These are phyloP conservation scores for Rissa tridactyla DNA, from an alignment of 2,113 vertebrate species.

Conservation along the genomic window DNA sequence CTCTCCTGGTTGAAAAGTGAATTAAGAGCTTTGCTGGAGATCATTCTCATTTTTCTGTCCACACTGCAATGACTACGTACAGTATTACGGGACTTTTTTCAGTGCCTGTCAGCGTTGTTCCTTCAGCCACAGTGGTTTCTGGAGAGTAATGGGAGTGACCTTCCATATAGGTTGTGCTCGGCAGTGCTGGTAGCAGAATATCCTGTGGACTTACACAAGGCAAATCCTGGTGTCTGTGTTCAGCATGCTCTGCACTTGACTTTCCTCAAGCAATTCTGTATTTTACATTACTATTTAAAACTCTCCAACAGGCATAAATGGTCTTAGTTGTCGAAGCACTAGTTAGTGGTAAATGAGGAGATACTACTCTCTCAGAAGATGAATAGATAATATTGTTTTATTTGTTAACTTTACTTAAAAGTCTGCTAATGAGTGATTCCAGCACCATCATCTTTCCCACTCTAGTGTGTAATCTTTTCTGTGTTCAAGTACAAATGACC, in stretches of 20 bases:
- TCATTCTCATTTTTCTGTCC: not conserved
- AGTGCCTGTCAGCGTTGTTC: not conserved
- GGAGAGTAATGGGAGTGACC: not conserved
- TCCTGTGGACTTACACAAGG: not conserved
- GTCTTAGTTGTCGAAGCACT: not conserved
- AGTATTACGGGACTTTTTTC: not conserved
- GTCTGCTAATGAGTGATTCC: constrained; percentile 20
- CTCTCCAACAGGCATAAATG: not conserved
- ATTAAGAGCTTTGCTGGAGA: not conserved
- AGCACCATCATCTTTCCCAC: not conserved
- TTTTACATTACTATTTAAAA: not conserved
- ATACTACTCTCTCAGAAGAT: not conserved
- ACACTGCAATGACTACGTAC: not conserved
- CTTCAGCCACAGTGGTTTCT: not conserved
- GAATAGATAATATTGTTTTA: not conserved
- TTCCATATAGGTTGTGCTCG: not conserved
- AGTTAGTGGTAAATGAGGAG: not conserved
- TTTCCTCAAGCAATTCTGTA: not conserved
- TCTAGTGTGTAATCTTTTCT: not conserved
- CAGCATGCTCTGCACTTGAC: not conserved
- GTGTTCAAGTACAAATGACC: constrained; percentile 8
- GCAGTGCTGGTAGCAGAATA: not conserved
- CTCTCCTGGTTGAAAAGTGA: not conserved
- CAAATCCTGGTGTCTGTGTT: not conserved
- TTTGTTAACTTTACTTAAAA: constrained; percentile 41